Conservation (phyloP, 2,797 vertebrate genomes). For the Diplodus puntazzo region DNA sequence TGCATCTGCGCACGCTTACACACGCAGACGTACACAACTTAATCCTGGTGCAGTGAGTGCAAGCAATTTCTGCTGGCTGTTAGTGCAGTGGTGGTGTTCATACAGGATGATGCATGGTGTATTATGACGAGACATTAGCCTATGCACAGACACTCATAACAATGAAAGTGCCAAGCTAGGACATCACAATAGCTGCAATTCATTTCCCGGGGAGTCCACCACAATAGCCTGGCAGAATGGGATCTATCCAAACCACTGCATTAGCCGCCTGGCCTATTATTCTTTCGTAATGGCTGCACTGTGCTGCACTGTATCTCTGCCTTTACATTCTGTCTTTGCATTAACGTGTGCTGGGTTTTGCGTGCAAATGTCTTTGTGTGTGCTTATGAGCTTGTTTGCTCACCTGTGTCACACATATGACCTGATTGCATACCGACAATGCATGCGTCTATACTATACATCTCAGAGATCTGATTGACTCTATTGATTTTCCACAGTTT, state of each 20-base stretch:
- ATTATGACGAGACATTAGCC: conserved; percentile 74
- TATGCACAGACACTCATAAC: conserved; percentile 74
- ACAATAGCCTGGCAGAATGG: conserved; percentile 70
- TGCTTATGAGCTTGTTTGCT: conserved; percentile 48
- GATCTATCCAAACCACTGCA: conserved; percentile 64
- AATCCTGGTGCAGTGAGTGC: conserved; percentile 30
- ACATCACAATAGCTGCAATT: conserved; percentile 78
- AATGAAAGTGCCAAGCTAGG: conserved; percentile 75
- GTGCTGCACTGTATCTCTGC: conserved; percentile 38
- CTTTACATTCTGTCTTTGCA: conserved; percentile 53
- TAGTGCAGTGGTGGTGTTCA: conserved; percentile 36
- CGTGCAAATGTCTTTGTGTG: conserved; percentile 58
- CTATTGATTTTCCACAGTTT: conserved; percentile 56
- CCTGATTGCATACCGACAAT: conserved; percentile 11
- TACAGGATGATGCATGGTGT: conserved; percentile 70
- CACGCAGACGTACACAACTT: conserved; percentile 18
- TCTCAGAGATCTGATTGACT: conserved; percentile 36
- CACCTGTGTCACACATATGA: conserved; percentile 53
- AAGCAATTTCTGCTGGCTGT: conserved; percentile 46
- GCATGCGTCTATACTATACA: neutral
- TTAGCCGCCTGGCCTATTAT: conserved; percentile 65
- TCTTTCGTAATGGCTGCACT: conserved; percentile 67
- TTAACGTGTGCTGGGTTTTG: conserved; percentile 43
- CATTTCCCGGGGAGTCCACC: conserved; percentile 66
- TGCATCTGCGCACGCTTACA: conserved; percentile 6